Evolutionary conservation across 30 jellyfish, hydroid and myxozoan species (phyloP), one percentile per base, ranked within the genome.

Genomic region (Morbakka virulenta): DNA sequence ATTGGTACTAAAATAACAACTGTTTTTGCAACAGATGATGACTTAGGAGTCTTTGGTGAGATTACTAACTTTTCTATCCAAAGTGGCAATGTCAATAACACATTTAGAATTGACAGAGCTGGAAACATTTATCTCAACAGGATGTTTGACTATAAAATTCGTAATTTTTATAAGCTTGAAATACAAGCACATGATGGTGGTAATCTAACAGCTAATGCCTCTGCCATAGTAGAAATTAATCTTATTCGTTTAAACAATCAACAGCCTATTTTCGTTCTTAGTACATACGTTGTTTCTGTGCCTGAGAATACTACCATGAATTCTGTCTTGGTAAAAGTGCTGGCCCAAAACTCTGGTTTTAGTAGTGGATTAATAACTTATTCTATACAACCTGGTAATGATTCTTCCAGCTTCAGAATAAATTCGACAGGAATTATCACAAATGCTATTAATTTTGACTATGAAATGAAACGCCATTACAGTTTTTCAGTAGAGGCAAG

Each of bases 201-300:
- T 17, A 41, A 17, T 41, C 57, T 17, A 29, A 22, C 62, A 32
- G 4, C 13, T 4, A 23, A 28, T 21, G 61, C 90, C 52, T 73
- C 87, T 50, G 96, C 96, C 51, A 67, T 72, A 0, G 95, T 91
- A 17, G 21, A 4, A 50, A 76, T 89, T 64, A 84, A 62, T 28
- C 88, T 91, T 1, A 28, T 50, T 20, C 91, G 79, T 31, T 61
- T 86, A 27, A 78, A 93, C 77, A 81, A 82, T 36, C 82, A 24
- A 28, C 96, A 91, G 72, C 98, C 98, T 4, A 67, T 62, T 67
- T 91, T 91, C 80, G 50, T 67, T 0, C 51, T 34, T 20, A 84
- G 87, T 79, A 30, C 74, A 20, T 84, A 83, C 33, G 50, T 79
- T 64, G 73, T 36, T 50, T 67, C 76, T 3, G 82, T 88, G 17